Conservation (phyloP, 1,140 invertebrate species). For the Acromyrmex heyeri region DNA sequence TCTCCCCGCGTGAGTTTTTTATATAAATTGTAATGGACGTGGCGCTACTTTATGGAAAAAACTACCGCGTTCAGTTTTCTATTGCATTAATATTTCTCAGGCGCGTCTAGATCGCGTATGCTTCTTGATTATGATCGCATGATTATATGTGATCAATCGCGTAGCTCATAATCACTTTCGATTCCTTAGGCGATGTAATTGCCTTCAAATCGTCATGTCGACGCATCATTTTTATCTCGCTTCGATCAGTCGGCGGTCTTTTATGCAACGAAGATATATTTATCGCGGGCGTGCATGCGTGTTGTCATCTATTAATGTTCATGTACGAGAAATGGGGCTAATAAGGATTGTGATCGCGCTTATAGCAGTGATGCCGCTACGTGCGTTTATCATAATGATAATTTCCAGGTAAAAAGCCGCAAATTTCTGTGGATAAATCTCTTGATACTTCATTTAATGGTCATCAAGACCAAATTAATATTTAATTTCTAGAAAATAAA, state of each 20-base stretch:
- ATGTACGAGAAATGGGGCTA: conserved; percentile 30
- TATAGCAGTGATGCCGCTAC: background rate
- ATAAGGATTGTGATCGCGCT: conserved; percentile 45
- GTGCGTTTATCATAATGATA: background rate
- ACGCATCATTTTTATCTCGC: conserved; percentile 2
- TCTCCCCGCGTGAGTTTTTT: conserved; percentile 12
- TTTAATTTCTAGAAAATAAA: background rate
- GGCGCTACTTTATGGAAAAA: background rate
- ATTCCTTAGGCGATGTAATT: conserved; percentile 48
- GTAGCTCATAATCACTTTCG: background rate
- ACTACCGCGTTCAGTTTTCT: background rate
- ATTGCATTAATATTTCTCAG: conserved; percentile 1
- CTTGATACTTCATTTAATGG: background rate
- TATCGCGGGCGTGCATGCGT: background rate
- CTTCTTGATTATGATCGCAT: conserved; percentile 30
- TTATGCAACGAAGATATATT: conserved; percentile 36
- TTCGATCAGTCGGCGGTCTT: background rate
- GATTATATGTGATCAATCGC: conserved; percentile 23
- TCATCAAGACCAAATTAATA: background rate
- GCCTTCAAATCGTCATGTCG: conserved; percentile 59
- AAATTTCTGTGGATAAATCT: background rate
- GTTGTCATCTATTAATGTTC: conserved; percentile 32
- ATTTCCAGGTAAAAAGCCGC: conserved; percentile 2
- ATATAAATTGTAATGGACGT: background rate
- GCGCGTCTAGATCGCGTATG: background rate